Percentiles rank a stretch among this genome's conserved stretches.
Evolutionary conservation across 2,797 vertebrate species (phyloP).

Genomic region (Oryzias dopingdopingensis): DNA sequence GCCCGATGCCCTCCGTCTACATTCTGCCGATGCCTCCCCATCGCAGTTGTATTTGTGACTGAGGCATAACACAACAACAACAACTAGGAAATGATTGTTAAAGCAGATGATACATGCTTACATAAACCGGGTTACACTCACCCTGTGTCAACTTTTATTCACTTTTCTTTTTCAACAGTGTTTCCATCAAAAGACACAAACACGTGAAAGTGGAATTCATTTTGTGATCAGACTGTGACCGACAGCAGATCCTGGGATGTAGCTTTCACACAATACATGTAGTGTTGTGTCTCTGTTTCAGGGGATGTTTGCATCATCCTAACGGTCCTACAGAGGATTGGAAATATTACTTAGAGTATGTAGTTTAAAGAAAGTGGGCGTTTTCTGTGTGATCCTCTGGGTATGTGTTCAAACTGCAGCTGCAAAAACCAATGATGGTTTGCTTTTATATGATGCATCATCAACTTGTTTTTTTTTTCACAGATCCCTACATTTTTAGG

Average conservation of each 20-base stretch:
- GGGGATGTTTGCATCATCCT: slow-evolving; percentile 9
- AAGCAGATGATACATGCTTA: slow-evolving; percentile 43
- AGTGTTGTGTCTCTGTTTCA: slow-evolving; percentile 10
- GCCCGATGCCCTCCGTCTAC: no score
- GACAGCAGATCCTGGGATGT: slow-evolving; percentile 12
- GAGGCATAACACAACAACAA: no score
- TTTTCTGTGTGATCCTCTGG: slow-evolving; percentile 14
- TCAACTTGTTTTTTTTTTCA: neutral
- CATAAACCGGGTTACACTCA: slow-evolving; percentile 34
- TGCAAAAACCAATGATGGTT: neutral
- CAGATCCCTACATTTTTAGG: no score
- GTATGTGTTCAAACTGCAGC: slow-evolving; percentile 13
- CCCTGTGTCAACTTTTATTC: slow-evolving; percentile 35
- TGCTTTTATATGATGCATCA: neutral
- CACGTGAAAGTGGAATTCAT: slow-evolving; percentile 41
- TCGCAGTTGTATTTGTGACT: no score
- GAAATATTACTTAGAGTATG: slow-evolving; percentile 2
- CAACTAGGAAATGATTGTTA: slow-evolving; percentile 7
- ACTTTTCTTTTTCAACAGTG: neutral
- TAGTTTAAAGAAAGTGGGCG: slow-evolving; percentile 4
- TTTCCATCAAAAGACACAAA: slow-evolving; percentile 23
- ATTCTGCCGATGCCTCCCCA: no score
- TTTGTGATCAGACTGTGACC: slow-evolving; percentile 38
- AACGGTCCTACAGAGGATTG: slow-evolving; percentile 12
- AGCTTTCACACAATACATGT: slow-evolving; percentile 17